phyloP scores from a whole-genome alignment of 2,888 invertebrate species.

The Oeneis ivallda region DNA sequence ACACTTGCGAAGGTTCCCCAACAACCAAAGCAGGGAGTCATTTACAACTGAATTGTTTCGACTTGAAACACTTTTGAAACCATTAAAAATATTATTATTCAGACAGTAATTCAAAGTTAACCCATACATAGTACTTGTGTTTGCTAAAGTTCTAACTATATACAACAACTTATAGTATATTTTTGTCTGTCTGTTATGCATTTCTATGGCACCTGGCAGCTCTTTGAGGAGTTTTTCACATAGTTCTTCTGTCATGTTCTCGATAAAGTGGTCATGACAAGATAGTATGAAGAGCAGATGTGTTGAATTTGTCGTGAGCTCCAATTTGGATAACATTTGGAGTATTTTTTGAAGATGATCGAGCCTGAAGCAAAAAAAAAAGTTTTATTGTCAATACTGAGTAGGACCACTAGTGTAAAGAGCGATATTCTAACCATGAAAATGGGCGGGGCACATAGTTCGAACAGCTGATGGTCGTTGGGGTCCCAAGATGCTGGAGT shows the following conservation, averaged over 20 bases:
- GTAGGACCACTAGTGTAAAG: too few species aligned
- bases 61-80: constrained; percentile 45
- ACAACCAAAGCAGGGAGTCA: constrained; percentile 58
- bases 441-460: too few species aligned
- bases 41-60: constrained; percentile 41
- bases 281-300: constrained; percentile 61
- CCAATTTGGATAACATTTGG: constrained; percentile 41
- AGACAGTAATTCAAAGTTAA: constrained; percentile 48
- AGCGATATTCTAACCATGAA: too few species aligned
- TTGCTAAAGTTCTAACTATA: constrained; percentile 58
- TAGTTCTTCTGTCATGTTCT: constrained; percentile 43
- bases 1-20: constrained; percentile 61
- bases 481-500: too few species aligned
- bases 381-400: background rate
- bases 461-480: too few species aligned
- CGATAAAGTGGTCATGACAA: constrained; percentile 56
- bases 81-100: constrained; percentile 41
- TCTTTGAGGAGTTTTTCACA: constrained; percentile 46
- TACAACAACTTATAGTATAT: constrained; percentile 48
- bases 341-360: constrained; percentile 53
- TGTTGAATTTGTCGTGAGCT: constrained; percentile 42
- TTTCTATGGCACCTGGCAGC: constrained; percentile 43
- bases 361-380: constrained; percentile 48
- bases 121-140: constrained; percentile 48
- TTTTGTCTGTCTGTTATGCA: constrained; percentile 37